A percentile compares a stretch with the other conserved stretches of the same genome.
phyloP scores from a whole-genome alignment of 2,888 invertebrate genomes.

The Coenonympha arcania region DNA sequence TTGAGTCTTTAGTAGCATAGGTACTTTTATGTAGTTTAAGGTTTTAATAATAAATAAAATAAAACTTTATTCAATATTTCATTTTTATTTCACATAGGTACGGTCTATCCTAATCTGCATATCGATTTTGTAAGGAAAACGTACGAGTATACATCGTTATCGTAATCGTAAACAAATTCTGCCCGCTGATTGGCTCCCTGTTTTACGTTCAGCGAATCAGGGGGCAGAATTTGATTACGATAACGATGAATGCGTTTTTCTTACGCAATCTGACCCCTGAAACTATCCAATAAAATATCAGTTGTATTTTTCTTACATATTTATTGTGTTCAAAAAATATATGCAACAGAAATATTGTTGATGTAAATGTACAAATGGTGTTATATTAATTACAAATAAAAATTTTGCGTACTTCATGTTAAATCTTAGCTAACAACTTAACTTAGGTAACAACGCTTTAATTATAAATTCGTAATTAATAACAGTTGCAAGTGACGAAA shows the following conservation, averaged over 20 bases:
- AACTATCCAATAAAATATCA: not conserved
- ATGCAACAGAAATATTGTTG: not conserved
- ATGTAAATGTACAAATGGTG: not conserved
- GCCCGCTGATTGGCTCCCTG: no score
- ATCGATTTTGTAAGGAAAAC: no score
- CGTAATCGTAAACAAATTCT: no score
- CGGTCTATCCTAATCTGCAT: no score
- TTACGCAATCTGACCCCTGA: not conserved
- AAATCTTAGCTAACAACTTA: not conserved
- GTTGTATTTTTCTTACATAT: not conserved
- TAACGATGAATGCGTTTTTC: no score
- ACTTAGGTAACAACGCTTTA: not conserved
- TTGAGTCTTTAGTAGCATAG: conserved; percentile 58
- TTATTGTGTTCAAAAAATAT: not conserved
- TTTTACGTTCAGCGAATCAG: no score
- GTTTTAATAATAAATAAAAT: conserved; percentile 71
- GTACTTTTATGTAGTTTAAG: conserved; percentile 68
- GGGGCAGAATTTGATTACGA: no score
- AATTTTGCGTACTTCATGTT: not conserved
- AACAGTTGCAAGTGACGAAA: conserved; percentile 4
- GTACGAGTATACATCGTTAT: no score
- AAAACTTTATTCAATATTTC: conserved; percentile 54
- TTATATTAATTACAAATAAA: not conserved
- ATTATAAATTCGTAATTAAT: conserved; percentile 13
- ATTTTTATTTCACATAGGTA: conserved; percentile 31